Conservation (phyloP, 1,140 invertebrate species). For the Dinoponera quadriceps region DNA sequence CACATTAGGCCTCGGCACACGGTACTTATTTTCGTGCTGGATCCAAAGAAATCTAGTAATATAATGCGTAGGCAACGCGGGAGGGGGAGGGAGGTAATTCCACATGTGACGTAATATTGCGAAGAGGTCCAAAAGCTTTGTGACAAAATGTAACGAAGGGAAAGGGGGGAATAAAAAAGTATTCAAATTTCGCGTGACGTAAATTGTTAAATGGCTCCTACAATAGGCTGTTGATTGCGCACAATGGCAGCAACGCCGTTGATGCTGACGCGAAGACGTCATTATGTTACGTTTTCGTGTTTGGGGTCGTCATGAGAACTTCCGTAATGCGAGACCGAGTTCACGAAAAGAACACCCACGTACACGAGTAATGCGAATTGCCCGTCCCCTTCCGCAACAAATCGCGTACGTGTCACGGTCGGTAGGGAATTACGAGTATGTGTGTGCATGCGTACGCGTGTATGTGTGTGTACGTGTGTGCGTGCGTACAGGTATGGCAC, state of each 20-base stretch:
- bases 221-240: background rate
- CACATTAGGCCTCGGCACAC: too few species aligned
- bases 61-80: too few species aligned
- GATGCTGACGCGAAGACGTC: background rate
- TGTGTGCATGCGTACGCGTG: background rate
- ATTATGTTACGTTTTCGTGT: conserved; percentile 61
- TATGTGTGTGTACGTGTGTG: background rate
- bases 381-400: conserved; percentile 60
- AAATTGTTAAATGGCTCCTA: too few species aligned
- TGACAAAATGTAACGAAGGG: too few species aligned
- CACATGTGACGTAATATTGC: too few species aligned
- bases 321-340: conserved; percentile 54
- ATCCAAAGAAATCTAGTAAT: too few species aligned
- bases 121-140: too few species aligned
- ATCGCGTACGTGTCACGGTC: conserved; percentile 65
- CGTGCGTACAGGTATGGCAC: background rate
- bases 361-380: conserved; percentile 25
- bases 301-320: conserved; percentile 57
- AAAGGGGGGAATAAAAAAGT: too few species aligned
- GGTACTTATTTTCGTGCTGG: too few species aligned
- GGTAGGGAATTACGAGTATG: conserved; percentile 37
- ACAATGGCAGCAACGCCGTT: conserved; percentile 10
- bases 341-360: background rate
- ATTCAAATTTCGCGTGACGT: too few species aligned
- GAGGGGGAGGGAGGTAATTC: too few species aligned